phyloP scores from a whole-genome alignment of 1,140 invertebrate genomes.

The Euwallacea similis region DNA sequence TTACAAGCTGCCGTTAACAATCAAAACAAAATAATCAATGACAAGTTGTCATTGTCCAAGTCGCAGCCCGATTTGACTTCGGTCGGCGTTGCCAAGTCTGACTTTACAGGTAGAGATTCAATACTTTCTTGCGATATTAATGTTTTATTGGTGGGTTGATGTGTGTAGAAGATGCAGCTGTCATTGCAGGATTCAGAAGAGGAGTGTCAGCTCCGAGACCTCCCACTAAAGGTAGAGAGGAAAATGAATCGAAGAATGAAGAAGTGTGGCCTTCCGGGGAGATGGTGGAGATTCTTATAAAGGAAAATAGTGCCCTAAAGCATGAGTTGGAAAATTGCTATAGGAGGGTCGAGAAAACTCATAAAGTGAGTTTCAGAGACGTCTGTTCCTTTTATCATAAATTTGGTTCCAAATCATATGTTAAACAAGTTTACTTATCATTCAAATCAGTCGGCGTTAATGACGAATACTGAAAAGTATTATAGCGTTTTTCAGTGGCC shows the following conservation, averaged over 20 bases:
- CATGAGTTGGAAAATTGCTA: slow-evolving; percentile 78
- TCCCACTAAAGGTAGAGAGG: slow-evolving; percentile 63
- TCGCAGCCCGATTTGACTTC: slow-evolving; percentile 74
- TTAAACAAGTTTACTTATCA: too few relatives aligned
- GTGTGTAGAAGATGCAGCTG: background rate
- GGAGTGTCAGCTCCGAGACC: slow-evolving; percentile 56
- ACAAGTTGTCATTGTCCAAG: slow-evolving; percentile 62
- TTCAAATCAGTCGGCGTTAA: too few relatives aligned
- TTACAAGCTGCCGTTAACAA: slow-evolving; percentile 43
- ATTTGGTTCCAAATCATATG: too few relatives aligned
- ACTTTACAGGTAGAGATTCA: slow-evolving; percentile 22
- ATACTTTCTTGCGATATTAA: too few relatives aligned
- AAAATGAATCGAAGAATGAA: slow-evolving; percentile 59
- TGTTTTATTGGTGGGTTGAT: too few relatives aligned
- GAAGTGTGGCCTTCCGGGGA: slow-evolving; percentile 67
- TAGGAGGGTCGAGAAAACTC: slow-evolving; percentile 82
- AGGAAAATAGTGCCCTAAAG: slow-evolving; percentile 84
- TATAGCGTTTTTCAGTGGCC: too few relatives aligned
- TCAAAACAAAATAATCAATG: slow-evolving; percentile 41
- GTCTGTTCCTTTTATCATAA: background rate
- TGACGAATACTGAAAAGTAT: too few relatives aligned
- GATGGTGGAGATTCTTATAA: slow-evolving; percentile 80
- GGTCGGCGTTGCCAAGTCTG: slow-evolving; percentile 46
- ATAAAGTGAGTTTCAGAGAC: slow-evolving; percentile 64
- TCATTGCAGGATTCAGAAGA: slow-evolving; percentile 42